phyloP scores from a whole-genome alignment of 2,797 vertebrate genomes.

The Acanthurus leucopareius region DNA sequence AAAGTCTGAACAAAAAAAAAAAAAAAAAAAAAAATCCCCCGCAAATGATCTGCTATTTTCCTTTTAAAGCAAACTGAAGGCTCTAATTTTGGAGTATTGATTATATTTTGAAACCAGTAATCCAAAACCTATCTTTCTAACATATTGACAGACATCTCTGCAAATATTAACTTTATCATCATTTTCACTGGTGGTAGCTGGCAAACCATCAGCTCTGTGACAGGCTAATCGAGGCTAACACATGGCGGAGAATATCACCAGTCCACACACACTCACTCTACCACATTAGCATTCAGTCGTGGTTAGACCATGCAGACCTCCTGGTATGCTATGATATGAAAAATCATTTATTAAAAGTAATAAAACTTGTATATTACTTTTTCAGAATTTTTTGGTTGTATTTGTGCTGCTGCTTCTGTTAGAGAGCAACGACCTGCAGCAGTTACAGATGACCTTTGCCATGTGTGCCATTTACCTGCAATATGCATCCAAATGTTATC shows the following conservation, averaged over 20 bases:
- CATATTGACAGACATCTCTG: not conserved
- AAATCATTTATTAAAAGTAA: not conserved
- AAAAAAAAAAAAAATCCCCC: not conserved
- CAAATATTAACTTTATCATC: not conserved
- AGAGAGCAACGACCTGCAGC: not conserved
- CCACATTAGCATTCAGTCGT: not conserved
- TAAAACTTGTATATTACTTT: not conserved
- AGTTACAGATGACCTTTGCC: not conserved
- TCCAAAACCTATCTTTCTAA: not conserved
- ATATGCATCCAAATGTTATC: not conserved
- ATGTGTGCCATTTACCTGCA: not conserved
- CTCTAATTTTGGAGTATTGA: not conserved
- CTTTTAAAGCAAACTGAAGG: not conserved
- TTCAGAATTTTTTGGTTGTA: not conserved
- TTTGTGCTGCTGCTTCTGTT: too few relatives aligned
- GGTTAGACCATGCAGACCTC: too few relatives aligned
- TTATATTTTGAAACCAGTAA: not conserved
- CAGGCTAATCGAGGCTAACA: not conserved
- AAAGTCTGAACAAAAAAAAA: slow-evolving; percentile 1
- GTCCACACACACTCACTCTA: not conserved
- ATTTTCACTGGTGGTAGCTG: not conserved
- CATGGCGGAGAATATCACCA: not conserved
- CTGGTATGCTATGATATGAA: not conserved
- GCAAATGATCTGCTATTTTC: not conserved
- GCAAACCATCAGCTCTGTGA: not conserved